phyloP scores from a whole-genome alignment of 2,797 vertebrate genomes.

The Hyperoplus immaculatus region DNA sequence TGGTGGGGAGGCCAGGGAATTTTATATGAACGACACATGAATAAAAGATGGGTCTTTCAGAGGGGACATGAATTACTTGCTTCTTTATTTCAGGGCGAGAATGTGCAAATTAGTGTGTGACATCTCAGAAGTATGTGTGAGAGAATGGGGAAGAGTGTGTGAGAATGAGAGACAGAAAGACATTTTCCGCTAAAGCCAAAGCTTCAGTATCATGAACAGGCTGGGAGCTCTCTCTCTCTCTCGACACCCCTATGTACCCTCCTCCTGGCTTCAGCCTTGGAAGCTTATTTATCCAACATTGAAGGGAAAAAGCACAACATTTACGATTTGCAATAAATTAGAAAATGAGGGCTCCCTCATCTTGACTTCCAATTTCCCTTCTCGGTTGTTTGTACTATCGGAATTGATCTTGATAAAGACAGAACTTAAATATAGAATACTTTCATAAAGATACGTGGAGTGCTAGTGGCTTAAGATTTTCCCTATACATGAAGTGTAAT shows the following conservation, averaged over 20 bases:
- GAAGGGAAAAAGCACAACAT: conserved; percentile 4
- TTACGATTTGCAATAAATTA: background rate
- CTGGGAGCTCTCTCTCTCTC: background rate
- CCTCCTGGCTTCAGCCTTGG: conserved; percentile 16
- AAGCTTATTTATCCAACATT: conserved; percentile 44
- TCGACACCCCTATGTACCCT: conserved; percentile 9
- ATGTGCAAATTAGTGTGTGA: conserved; percentile 26
- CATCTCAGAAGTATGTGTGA: conserved; percentile 29
- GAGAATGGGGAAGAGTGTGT: background rate
- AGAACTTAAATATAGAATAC: background rate
- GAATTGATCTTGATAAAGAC: background rate
- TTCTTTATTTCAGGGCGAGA: conserved; percentile 34
- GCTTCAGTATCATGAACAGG: background rate
- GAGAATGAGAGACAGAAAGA: background rate
- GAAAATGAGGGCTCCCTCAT: background rate
- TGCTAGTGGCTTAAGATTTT: background rate
- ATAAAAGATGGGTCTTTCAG: conserved; percentile 70
- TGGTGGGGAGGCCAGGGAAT: conserved; percentile 44
- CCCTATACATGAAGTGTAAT: background rate
- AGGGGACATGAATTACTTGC: conserved; percentile 33
- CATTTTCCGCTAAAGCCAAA: conserved; percentile 8
- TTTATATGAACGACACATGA: conserved; percentile 65
- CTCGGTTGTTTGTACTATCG: background rate
- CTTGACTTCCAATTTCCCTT: background rate
- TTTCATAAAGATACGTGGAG: background rate